Percentiles rank a stretch among this genome's conserved stretches.
These are phyloP conservation scores for Aspidapion aeneum DNA, from an alignment of 2,888 invertebrate genomes.

Conservation along the genomic window DNA sequence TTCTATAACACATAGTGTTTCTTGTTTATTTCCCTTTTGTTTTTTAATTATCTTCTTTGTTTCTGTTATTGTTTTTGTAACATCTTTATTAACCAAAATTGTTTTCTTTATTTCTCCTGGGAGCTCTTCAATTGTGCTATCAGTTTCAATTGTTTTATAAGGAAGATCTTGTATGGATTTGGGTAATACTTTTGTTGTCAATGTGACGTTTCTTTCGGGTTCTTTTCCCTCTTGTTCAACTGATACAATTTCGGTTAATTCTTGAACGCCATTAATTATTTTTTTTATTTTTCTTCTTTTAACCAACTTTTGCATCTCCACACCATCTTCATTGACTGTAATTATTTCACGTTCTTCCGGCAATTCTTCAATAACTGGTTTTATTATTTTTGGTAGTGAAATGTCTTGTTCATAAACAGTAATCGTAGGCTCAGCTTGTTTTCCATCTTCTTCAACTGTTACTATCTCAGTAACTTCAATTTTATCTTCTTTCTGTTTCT, in stretches of 20 bases:
- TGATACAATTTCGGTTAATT: conserved; percentile 47
- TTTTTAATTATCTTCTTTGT: conserved; percentile 33
- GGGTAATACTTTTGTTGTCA: conserved; percentile 31
- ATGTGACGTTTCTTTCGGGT: conserved; percentile 36
- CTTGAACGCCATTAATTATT: conserved; percentile 41
- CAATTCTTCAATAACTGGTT: conserved; percentile 37
- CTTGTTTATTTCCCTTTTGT: conserved; percentile 33
- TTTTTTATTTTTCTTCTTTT: conserved; percentile 47
- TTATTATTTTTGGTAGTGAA: conserved; percentile 32
- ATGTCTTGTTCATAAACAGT: conserved; percentile 44
- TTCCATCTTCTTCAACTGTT: conserved; percentile 50
- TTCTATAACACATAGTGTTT: conserved; percentile 36
- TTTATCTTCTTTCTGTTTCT: conserved; percentile 40
- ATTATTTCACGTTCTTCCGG: conserved; percentile 38
- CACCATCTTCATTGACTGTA: conserved; percentile 31
- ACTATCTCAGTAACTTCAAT: conserved; percentile 47
- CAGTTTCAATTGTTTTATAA: conserved; percentile 29
- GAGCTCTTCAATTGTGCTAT: conserved; percentile 27
- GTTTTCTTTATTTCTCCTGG: conserved; percentile 38
- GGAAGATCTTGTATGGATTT: conserved; percentile 32
- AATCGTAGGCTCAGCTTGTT: conserved; percentile 46
- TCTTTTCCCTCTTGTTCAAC: conserved; percentile 40
- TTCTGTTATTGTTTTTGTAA: conserved; percentile 31
- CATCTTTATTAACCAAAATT: conserved; percentile 41
- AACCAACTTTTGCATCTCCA: conserved; percentile 25